These are phyloP conservation scores for Eudemis profundana DNA, from an alignment of 2,888 invertebrate genomes.

Conservation along the genomic window DNA sequence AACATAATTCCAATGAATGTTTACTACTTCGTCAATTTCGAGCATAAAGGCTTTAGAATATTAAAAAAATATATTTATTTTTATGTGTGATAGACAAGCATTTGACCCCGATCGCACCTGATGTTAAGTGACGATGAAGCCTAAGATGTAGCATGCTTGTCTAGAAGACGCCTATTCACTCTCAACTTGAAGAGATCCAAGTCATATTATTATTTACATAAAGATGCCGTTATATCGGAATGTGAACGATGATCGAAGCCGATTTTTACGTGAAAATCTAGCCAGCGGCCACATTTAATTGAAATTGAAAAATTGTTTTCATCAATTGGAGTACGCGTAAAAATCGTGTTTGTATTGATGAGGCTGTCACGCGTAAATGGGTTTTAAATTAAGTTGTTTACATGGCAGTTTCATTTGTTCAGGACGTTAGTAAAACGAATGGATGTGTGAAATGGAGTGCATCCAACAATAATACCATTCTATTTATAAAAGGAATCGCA, in stretches of 20 bases:
- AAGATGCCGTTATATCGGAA: neutral
- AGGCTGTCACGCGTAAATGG: conserved; percentile 21
- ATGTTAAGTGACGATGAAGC: no score
- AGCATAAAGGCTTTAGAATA: no score
- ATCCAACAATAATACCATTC: neutral
- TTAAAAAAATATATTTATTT: no score
- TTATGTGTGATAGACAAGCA: no score
- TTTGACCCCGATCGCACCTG: no score
- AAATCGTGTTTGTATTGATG: conserved; percentile 29
- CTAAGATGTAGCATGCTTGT: no score
- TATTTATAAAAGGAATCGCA: no score
- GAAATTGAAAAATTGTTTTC: conserved; percentile 34
- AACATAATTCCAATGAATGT: no score
- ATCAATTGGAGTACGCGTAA: conserved; percentile 21
- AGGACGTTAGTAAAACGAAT: conserved; percentile 49
- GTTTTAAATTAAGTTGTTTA: conserved; percentile 19
- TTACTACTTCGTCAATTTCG: no score
- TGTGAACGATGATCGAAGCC: conserved; percentile 4
- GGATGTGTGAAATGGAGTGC: conserved; percentile 46
- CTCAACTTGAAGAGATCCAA: no score
- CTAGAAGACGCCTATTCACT: no score
- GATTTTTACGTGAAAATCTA: neutral
- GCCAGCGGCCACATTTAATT: conserved; percentile 19
- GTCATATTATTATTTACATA: no score
- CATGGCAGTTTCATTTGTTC: neutral